Evolutionary conservation across 2,113 vertebrate genomes (phyloP).

Genomic region (Lampris megalopsis): DNA sequence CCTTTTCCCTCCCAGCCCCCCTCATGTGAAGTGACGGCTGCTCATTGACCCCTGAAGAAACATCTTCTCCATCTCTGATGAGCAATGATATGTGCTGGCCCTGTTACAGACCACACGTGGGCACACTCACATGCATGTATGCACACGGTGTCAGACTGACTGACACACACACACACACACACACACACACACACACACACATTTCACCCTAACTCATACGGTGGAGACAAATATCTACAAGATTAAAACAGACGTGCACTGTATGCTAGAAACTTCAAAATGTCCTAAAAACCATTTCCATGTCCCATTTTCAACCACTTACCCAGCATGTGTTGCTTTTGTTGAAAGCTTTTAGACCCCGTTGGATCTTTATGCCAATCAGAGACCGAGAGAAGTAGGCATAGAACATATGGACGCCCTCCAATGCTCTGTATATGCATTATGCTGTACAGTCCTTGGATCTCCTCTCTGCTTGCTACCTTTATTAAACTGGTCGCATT

Average conservation of each 20-base stretch:
- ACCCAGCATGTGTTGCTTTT: slow-evolving; percentile 64
- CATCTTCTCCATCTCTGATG: slow-evolving; percentile 48
- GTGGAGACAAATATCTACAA: slow-evolving; percentile 42
- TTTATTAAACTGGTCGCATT: slow-evolving; percentile 66
- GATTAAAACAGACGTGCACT: slow-evolving; percentile 52
- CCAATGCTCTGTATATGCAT: slow-evolving; percentile 49
- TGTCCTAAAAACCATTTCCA: slow-evolving; percentile 69
- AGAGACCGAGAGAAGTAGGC: slow-evolving; percentile 44
- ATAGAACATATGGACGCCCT: slow-evolving; percentile 52
- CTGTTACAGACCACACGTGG: background rate
- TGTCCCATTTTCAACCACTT: slow-evolving; percentile 73
- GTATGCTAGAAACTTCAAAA: slow-evolving; percentile 66
- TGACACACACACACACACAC: background rate
- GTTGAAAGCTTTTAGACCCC: slow-evolving; percentile 69
- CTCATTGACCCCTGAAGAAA: slow-evolving; percentile 35
- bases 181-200: background rate
- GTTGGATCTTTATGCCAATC: slow-evolving; percentile 66
- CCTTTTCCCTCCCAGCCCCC: slow-evolving; percentile 3
- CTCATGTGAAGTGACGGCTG: slow-evolving; percentile 50
- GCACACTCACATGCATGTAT: background rate
- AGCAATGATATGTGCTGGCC: slow-evolving; percentile 58
- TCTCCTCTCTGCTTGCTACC: slow-evolving; percentile 46
- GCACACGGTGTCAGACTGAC: background rate
- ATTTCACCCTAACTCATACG: slow-evolving; percentile 4
- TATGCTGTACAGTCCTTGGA: slow-evolving; percentile 28